Evolutionary conservation across 2,113 vertebrate genomes (phyloP), one percentile per base, ranked within the genome.

Genomic region (Anolis sagrei): DNA sequence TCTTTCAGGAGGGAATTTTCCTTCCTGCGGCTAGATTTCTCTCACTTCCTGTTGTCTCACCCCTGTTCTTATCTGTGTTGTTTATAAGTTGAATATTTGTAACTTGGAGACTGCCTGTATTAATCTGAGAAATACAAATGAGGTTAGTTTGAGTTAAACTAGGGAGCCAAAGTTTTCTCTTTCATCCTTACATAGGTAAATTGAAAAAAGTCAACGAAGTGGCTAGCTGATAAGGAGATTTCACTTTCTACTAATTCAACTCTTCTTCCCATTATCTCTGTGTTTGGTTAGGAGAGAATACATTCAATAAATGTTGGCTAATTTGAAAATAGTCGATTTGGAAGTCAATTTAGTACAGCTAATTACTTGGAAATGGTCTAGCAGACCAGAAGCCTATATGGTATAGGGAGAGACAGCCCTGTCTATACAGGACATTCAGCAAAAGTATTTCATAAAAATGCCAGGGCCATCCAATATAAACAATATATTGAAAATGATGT

Each of bases 401-500:
- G 61, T 5, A 83, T 32, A 83, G 82, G 54, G 54, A 76, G 34
- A 25, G 21, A 3, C 76, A 36, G 5, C 5, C 23, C 75, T 77
- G 4, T 70, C 44, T 11, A 39, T 75, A 62, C 77, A 58, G 32
- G 25, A 61, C 48, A 49, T 69, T 4, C 4, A 86, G 25, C 29
- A 87, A 85, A 79, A 81, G 21, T 62, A 19, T 79, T 76, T 74
- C 10, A 16, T 64, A 85, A 29, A 88, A 75, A 87, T 29, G 8
- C 49, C 87, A 51, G 61, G n/a, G 7, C 2, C 69, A 29, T 78
- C 81, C 11, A n/a, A 5, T 16, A 54, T 69, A 84, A 84, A 84
- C 1, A 89, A 18, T 70, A 21, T 27, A 81, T 80, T 44, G 89
- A 83, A 92, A 89, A 88, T 88, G 81, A 82, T 29, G 23, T 68